Base-by-base conservation (phyloP, 2,797 vertebrate genomes). In the Pipistrellus nathusii region DNA sequence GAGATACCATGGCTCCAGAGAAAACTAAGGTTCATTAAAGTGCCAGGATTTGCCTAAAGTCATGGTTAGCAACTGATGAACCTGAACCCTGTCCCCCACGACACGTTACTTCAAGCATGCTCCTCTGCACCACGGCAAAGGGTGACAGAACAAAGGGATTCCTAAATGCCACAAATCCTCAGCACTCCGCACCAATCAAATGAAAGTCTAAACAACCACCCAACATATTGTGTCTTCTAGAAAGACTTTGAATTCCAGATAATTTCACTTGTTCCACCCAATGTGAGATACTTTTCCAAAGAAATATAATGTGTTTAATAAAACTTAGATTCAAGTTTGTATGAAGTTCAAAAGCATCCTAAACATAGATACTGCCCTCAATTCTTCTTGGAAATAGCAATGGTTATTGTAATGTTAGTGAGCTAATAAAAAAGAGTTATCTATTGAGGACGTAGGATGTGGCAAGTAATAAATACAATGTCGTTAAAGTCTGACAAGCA, bases 281-380 rank as follows among this genome's bases (percentile, higher is more conserved):
- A 66, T 48, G 14, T 46, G 20, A 62, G 27, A 0, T 2, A 76
- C 59, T 66, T 51, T 69, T 38, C 57, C n/a, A 76, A 72, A 85
- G 21, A 90, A 85, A 72, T n/a, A 66, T 5, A 76, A 20, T 18
- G 57, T 38, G 48, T 32, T 25, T 57, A 85, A 85, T 10, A 73
- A 78, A 78, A 68, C 11, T 88, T 71, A 90, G 15, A 68, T 69
- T 81, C 77, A 86, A 17, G 68, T 62, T 68, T 88, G 32, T 80
- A 88, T 87, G 77, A n/a, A 75, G 2, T 59, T 14, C 25, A 91
- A 48, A 78, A 27, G 32, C 85, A 9, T 68, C 41, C 30, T 75
- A 88, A 82, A 73, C 11, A 1, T 51, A 85, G n/a, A 7, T 44
- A 72, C n/a, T 48, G n/a, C 68, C 9, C 41, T 93, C 30, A 32